Evolutionary conservation across 1,140 invertebrate species (phyloP).

Genomic region (Battus philenor): DNA sequence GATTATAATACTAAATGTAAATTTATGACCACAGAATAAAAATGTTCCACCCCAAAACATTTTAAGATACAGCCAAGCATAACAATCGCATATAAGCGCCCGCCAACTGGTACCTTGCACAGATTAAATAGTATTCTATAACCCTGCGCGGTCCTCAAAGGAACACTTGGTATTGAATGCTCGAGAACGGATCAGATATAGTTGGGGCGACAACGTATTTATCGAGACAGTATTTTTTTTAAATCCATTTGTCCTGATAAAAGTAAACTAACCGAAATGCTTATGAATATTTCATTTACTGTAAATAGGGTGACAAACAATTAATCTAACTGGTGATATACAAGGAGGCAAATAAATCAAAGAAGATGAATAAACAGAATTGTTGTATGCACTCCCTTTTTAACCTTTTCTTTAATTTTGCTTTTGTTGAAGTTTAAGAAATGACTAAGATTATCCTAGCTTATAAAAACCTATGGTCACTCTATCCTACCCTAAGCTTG

Average conservation of each 20-base stretch:
- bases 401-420: too few relatives aligned
- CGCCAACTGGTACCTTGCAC: conserved; percentile 49
- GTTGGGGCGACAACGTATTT: conserved; percentile 24
- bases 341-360: too few relatives aligned
- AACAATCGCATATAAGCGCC: conserved; percentile 32
- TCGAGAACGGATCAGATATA: conserved; percentile 36
- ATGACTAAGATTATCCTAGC: conserved; percentile 2
- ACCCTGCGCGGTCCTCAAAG: conserved; percentile 41
- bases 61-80: conserved; percentile 37
- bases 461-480: conserved; percentile 25
- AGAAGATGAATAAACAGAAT: too few relatives aligned
- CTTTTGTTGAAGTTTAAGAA: too few relatives aligned
- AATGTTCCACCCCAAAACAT: conserved; percentile 22
- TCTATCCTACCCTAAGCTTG: conserved; percentile 36
- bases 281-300: too few relatives aligned
- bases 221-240: neutral
- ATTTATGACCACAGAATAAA: conserved; percentile 12
- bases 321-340: too few relatives aligned
- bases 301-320: neutral
- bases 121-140: conserved; percentile 56
- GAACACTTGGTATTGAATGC: conserved; percentile 44
- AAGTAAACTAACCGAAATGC: too few relatives aligned
- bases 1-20: neutral
- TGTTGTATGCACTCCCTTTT: too few relatives aligned
- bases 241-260: neutral